Evolutionary conservation across 1,140 invertebrate species (phyloP).

Genomic region (Brachionus rubens): DNA sequence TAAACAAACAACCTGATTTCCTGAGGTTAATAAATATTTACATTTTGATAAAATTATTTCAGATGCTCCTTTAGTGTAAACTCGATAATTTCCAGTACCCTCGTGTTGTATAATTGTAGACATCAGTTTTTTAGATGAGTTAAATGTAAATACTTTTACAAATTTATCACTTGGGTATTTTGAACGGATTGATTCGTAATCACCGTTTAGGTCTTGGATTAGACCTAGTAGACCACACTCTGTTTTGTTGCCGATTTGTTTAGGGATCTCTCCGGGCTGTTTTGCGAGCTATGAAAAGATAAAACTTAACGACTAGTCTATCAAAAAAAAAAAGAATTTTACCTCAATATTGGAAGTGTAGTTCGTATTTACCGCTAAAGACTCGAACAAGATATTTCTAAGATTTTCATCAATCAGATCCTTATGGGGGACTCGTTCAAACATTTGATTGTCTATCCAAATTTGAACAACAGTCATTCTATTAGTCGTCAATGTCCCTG

Average conservation of each 20-base stretch:
- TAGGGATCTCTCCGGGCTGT: constrained; percentile 80
- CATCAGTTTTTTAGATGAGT: constrained; percentile 97
- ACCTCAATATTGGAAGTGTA: constrained; percentile 81
- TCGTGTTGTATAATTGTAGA: constrained; percentile 83
- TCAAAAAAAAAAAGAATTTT: too few species aligned
- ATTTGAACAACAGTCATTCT: constrained; percentile 53
- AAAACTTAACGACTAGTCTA: too few species aligned
- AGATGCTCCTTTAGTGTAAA: constrained; percentile 97
- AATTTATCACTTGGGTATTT: constrained; percentile 84
- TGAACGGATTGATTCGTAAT: constrained; percentile 74
- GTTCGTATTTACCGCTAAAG: constrained; percentile 89
- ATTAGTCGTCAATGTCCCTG: constrained; percentile 57
- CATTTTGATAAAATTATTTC: constrained; percentile 96
- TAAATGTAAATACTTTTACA: constrained; percentile 91
- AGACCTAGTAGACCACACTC: constrained; percentile 96
- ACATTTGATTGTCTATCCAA: neutral
- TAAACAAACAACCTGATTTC: constrained; percentile 84
- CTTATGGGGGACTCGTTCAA: constrained; percentile 13
- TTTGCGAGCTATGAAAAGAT: too few species aligned
- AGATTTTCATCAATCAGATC: constrained; percentile 75
- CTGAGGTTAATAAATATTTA: constrained; percentile 60
- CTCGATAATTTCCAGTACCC: constrained; percentile 66
- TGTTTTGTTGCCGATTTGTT: constrained; percentile 98
- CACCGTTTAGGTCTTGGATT: constrained; percentile 52
- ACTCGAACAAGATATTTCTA: constrained; percentile 79